Evolutionary conservation across 2,113 vertebrate species (phyloP).

Genomic region (Narcine bancroftii): DNA sequence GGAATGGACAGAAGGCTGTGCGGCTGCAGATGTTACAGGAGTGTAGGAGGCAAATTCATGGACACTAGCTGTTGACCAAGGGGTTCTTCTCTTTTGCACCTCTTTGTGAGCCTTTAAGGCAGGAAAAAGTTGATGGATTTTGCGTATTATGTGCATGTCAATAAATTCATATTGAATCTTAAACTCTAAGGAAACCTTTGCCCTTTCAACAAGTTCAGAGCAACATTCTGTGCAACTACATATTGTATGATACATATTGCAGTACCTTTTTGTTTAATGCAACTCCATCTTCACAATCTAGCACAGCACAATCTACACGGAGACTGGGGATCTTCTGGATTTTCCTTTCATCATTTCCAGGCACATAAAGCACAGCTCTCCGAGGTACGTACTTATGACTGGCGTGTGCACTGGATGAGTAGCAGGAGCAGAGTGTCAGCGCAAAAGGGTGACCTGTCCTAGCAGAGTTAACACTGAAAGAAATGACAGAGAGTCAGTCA

Average conservation of each 20-base stretch:
- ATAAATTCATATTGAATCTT: too few species aligned
- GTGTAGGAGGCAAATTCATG: too few species aligned
- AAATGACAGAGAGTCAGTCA: conserved; percentile 28
- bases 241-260: neutral
- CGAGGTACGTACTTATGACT: conserved; percentile 74
- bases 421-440: neutral
- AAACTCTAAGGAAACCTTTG: too few species aligned
- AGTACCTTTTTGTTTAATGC: conserved; percentile 87
- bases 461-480: conserved; percentile 48
- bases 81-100: too few species aligned
- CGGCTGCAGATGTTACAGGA: too few species aligned
- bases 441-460: conserved; percentile 42
- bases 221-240: neutral
- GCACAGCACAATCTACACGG: conserved; percentile 79
- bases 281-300: conserved; percentile 95
- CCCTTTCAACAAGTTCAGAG: neutral
- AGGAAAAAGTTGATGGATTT: too few species aligned
- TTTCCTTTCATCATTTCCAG: conserved; percentile 86
- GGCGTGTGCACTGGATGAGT: conserved; percentile 41
- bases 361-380: conserved; percentile 86
- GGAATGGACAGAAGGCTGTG: too few species aligned
- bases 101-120: too few species aligned
- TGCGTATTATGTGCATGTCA: too few species aligned
- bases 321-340: conserved; percentile 78
- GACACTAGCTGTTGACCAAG: too few species aligned